Evolutionary conservation across 2,113 vertebrate species (phyloP).

Genomic region (Nannospalax galili): DNA sequence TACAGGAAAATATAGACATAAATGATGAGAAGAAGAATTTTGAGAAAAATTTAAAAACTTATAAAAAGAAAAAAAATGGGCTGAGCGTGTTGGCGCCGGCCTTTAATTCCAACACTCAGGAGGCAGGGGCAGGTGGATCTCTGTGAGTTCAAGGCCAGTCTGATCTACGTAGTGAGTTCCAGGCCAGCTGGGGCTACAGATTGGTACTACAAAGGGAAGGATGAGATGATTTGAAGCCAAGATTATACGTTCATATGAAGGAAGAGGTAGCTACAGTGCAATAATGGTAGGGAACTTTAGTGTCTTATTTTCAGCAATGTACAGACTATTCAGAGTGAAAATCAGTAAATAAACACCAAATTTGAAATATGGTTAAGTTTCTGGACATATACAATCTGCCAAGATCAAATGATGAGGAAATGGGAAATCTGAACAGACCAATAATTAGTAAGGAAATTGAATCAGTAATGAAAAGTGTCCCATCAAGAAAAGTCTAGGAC

Average conservation of each 20-base stretch:
- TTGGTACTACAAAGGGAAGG: background rate
- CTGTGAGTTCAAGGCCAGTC: background rate
- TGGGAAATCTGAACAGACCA: background rate
- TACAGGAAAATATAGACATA: too few relatives aligned
- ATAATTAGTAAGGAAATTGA: background rate
- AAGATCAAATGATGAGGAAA: background rate
- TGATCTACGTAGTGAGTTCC: too few relatives aligned
- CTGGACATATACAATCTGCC: too few relatives aligned
- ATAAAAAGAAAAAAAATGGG: too few relatives aligned
- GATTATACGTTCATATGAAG: background rate
- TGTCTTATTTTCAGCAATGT: background rate
- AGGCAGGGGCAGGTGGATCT: too few relatives aligned
- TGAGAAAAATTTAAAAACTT: background rate
- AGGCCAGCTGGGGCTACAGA: background rate
- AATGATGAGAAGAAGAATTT: constrained; percentile 12
- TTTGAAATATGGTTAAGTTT: background rate
- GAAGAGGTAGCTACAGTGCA: background rate
- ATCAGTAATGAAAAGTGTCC: background rate
- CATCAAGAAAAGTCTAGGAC: background rate
- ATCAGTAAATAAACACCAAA: background rate
- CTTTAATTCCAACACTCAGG: too few relatives aligned
- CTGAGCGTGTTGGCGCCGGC: too few relatives aligned
- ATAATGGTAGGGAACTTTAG: background rate
- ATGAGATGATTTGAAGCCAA: background rate
- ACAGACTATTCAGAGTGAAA: background rate